phyloP scores from a whole-genome alignment of 1,140 invertebrate species.

The Acromyrmex charruanus region DNA sequence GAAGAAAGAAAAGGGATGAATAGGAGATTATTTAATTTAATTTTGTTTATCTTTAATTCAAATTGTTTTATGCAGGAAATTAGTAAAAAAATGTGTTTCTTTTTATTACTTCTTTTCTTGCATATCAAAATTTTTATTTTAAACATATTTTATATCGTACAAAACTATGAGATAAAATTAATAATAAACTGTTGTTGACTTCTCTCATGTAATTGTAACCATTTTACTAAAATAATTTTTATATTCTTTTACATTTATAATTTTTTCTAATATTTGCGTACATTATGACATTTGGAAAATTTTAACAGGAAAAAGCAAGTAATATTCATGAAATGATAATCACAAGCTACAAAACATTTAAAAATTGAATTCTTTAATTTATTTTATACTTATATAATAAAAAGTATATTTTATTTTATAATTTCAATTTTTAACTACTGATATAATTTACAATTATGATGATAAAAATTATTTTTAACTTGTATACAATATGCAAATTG shows the following conservation, averaged over 20 bases:
- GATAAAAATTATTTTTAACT: background rate
- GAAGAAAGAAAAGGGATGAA: background rate
- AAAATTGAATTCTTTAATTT: background rate
- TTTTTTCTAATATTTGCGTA: background rate
- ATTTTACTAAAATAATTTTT: background rate
- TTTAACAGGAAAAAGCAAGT: background rate
- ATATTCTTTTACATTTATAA: background rate
- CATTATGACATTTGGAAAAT: background rate
- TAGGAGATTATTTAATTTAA: background rate
- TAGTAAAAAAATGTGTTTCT: background rate
- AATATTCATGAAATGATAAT: conserved; percentile 15
- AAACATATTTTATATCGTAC: background rate
- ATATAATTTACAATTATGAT: background rate
- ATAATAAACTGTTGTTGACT: background rate
- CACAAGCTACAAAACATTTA: background rate
- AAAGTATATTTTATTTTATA: background rate
- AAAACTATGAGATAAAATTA: conserved; percentile 7
- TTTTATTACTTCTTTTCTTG: background rate
- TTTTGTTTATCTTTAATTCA: too few relatives aligned
- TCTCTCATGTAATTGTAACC: background rate
- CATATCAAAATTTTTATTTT: background rate
- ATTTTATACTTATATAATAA: background rate
- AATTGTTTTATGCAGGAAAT: background rate
- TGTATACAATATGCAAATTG: conserved; percentile 1
- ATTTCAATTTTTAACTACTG: background rate